phyloP scores from a whole-genome alignment of 64 coral and sea anemone genomes.

The Acropora tenuis region DNA sequence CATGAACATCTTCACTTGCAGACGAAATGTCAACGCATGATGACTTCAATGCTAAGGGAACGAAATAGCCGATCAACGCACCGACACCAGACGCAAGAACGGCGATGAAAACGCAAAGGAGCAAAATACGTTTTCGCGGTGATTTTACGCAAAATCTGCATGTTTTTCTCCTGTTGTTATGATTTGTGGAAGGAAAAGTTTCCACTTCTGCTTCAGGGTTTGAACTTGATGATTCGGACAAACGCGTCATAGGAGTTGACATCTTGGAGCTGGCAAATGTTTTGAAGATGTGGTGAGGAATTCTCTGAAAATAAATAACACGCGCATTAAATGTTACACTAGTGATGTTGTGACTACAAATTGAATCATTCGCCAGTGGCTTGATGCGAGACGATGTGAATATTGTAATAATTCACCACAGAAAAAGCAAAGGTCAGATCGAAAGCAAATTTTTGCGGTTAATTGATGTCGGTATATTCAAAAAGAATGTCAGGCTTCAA shows the following conservation, averaged over 20 bases:
- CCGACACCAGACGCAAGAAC: slow-evolving; percentile 11
- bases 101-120: slow-evolving; percentile 1
- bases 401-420: too few species aligned
- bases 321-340: background rate
- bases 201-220: background rate
- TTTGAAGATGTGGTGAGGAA: background rate
- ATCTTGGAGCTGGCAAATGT: background rate
- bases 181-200: background rate
- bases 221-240: background rate
- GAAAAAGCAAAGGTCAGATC: too few species aligned
- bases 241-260: background rate
- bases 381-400: too few species aligned
- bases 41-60: background rate
- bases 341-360: background rate
- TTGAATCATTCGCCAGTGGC: background rate
- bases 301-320: background rate
- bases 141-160: background rate
- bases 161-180: background rate
- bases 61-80: slow-evolving; percentile 45
- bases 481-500: too few species aligned
- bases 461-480: too few species aligned
- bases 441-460: too few species aligned
- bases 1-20: background rate
- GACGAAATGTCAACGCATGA: background rate
- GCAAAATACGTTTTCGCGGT: background rate